Evolutionary conservation across 1,140 invertebrate genomes (phyloP).

Genomic region (Lucilia cuprina): DNA sequence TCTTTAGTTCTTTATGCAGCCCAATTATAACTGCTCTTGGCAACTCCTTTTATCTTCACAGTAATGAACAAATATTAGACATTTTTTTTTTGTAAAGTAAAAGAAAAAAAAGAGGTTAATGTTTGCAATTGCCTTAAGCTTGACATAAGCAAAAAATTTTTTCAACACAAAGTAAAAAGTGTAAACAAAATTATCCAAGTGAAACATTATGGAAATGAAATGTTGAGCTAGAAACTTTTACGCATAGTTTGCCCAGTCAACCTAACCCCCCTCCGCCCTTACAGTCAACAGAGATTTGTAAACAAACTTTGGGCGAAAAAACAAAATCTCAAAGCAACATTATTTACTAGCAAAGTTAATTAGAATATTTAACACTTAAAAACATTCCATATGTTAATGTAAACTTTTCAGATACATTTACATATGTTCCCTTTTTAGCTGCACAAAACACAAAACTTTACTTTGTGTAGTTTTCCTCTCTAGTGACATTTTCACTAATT

Average conservation of each 20-base stretch:
- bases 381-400: too few relatives aligned
- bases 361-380: neutral
- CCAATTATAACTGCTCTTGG: neutral
- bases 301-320: neutral
- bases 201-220: neutral
- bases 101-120: neutral
- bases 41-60: neutral
- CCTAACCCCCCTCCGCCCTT: neutral
- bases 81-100: neutral
- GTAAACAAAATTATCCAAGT: neutral
- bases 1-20: neutral
- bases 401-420: too few relatives aligned
- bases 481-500: constrained; percentile 3
- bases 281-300: neutral
- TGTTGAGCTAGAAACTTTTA: neutral
- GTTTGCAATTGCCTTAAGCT: neutral
- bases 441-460: neutral
- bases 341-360: neutral
- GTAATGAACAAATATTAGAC: neutral
- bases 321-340: neutral
- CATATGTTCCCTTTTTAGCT: neutral
- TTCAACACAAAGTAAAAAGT: neutral
- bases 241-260: neutral
- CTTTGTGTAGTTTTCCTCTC: neutral
- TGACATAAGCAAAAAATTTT: neutral